Conservation (phyloP, 2,797 vertebrate genomes). For the Chelon auratus region DNA sequence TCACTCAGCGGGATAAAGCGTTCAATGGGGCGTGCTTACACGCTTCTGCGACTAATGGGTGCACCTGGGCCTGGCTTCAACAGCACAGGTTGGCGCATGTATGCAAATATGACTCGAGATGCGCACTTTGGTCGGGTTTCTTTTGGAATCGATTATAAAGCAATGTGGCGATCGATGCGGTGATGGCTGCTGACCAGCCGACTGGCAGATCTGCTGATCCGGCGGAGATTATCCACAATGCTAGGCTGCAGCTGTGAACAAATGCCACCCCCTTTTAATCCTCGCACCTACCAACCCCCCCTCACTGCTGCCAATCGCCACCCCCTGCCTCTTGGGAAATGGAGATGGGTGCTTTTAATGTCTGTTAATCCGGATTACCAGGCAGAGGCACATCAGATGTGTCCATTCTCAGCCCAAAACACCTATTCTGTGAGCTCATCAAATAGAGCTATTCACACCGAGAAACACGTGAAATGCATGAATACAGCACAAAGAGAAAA, state of each 20-base stretch:
- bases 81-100: constrained; percentile 46
- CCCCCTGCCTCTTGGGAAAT: constrained; percentile 76
- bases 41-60: constrained; percentile 54
- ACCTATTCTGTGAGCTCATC: constrained; percentile 72
- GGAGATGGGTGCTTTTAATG: constrained; percentile 81
- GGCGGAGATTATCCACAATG: constrained; percentile 69
- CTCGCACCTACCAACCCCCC: background rate
- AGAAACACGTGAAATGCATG: constrained; percentile 73
- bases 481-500: constrained; percentile 80
- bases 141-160: constrained; percentile 7
- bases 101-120: constrained; percentile 47
- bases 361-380: constrained; percentile 86
- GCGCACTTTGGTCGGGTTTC: constrained; percentile 15
- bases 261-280: constrained; percentile 61
- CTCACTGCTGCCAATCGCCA: constrained; percentile 40
- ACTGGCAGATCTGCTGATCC: constrained; percentile 58
- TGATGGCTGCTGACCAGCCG: constrained; percentile 39
- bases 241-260: constrained; percentile 81
- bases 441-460: constrained; percentile 76
- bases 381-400: constrained; percentile 77
- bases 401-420: constrained; percentile 74
- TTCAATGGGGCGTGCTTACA: constrained; percentile 61
- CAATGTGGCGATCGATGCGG: constrained; percentile 30
- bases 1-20: constrained; percentile 63
- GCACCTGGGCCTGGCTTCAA: constrained; percentile 63